Conservation (phyloP, 2,888 invertebrate species). For the Mythimna lalbum region DNA sequence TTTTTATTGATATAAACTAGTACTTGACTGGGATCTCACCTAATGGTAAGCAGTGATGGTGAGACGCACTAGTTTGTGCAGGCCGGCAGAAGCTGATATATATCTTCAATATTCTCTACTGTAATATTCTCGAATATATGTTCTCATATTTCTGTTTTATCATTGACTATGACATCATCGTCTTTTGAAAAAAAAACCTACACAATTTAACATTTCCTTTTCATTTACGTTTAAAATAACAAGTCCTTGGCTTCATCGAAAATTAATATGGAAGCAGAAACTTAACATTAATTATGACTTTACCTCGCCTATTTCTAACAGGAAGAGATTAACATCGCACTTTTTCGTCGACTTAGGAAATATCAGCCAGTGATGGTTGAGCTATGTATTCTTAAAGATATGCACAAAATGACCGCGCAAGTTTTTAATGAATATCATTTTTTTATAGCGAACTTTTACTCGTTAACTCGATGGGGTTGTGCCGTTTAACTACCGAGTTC, state of each 20-base stretch:
- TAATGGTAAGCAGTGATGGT: too few species aligned
- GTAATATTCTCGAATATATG: neutral
- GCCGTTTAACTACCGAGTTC: too few species aligned
- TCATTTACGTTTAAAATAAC: slow-evolving; percentile 12
- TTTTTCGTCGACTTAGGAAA: slow-evolving; percentile 51
- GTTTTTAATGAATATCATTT: too few species aligned
- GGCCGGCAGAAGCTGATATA: neutral
- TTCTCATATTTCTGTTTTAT: neutral
- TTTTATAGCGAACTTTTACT: too few species aligned
- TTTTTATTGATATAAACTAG: too few species aligned
- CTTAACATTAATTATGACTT: slow-evolving; percentile 47
- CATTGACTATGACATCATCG: slow-evolving; percentile 18
- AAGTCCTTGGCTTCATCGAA: slow-evolving; percentile 33
- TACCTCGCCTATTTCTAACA: slow-evolving; percentile 53
- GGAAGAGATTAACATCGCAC: slow-evolving; percentile 59
- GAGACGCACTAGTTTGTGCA: too few species aligned
- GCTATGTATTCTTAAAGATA: slow-evolving; percentile 9
- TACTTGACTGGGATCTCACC: too few species aligned
- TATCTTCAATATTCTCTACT: neutral
- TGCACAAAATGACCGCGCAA: too few species aligned
- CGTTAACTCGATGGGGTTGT: too few species aligned
- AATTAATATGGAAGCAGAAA: slow-evolving; percentile 39
- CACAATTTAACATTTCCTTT: slow-evolving; percentile 30
- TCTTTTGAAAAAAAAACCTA: neutral
- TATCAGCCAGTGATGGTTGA: slow-evolving; percentile 40